These are phyloP conservation scores for Henicopernis longicauda DNA, from an alignment of 2,113 vertebrate species.

Conservation along the genomic window DNA sequence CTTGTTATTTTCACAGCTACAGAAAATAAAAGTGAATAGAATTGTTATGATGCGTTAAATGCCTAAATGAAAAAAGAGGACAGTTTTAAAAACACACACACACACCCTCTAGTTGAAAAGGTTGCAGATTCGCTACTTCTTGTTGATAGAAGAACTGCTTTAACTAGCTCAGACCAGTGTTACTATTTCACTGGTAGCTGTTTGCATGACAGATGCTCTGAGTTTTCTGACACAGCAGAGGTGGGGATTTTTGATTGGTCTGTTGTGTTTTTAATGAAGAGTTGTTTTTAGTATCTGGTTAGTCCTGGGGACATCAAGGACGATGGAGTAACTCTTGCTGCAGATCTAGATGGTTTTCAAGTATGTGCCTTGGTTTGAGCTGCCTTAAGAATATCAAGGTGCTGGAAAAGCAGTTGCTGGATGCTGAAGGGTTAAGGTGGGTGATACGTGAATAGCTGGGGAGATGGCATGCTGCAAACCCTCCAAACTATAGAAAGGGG, in stretches of 20 bases:
- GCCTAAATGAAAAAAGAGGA: background rate
- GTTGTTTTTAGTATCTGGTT: background rate
- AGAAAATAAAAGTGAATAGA: background rate
- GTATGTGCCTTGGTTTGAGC: background rate
- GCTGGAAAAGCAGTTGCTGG: background rate
- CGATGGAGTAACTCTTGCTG: background rate
- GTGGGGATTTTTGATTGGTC: too few species aligned
- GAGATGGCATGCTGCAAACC: background rate
- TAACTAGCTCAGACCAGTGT: background rate
- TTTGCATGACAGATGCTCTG: background rate
- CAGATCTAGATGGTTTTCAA: background rate
- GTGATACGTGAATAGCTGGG: background rate
- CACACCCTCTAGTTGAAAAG: rapidly evolving
- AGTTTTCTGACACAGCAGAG: background rate
- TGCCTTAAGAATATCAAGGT: background rate
- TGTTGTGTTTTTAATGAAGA: background rate
- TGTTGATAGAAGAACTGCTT: background rate
- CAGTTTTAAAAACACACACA: background rate
- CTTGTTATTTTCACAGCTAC: background rate
- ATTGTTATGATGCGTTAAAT: background rate
- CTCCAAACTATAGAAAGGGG: rapidly evolving
- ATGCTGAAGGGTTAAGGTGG: background rate
- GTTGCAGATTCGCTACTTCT: rapidly evolving
- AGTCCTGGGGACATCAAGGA: rapidly evolving
- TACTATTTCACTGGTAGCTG: background rate